Evolutionary conservation across 2,113 vertebrate species (phyloP).

Genomic region (Odocoileus hemionus): DNA sequence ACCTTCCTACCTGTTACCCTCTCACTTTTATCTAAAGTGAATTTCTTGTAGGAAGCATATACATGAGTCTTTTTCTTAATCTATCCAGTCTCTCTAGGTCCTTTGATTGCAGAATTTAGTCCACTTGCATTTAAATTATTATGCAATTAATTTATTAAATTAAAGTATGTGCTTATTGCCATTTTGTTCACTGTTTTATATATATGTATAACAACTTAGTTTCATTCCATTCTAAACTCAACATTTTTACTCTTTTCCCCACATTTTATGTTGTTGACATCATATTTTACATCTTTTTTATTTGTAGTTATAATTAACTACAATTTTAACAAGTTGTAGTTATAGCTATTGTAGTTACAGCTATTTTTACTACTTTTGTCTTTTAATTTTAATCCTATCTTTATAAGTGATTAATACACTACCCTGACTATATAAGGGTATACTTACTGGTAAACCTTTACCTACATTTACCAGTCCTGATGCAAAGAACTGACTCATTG

Average conservation of each 20-base stretch:
- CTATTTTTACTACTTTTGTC: neutral
- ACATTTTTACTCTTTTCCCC: neutral
- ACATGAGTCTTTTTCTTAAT: neutral
- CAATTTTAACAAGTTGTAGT: neutral
- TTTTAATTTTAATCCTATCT: neutral
- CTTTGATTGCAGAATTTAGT: neutral
- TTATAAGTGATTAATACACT: neutral
- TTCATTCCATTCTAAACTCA: neutral
- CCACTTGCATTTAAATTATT: neutral
- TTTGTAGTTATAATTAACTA: neutral
- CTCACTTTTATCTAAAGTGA: neutral
- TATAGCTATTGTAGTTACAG: neutral
- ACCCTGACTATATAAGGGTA: neutral
- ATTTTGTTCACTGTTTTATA: neutral
- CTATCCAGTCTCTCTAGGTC: neutral
- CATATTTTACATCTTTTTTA: neutral
- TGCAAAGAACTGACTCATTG: neutral
- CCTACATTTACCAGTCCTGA: neutral
- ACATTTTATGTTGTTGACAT: neutral
- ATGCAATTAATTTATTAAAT: neutral
- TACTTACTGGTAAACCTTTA: neutral
- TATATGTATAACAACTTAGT: neutral
- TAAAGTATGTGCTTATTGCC: neutral
- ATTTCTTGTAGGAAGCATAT: neutral
- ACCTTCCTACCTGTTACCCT: neutral